A percentile compares a stretch with the other conserved stretches of the same genome.
phyloP scores from a whole-genome alignment of 2,113 vertebrate species.

The Benitochromis conjunctus region DNA sequence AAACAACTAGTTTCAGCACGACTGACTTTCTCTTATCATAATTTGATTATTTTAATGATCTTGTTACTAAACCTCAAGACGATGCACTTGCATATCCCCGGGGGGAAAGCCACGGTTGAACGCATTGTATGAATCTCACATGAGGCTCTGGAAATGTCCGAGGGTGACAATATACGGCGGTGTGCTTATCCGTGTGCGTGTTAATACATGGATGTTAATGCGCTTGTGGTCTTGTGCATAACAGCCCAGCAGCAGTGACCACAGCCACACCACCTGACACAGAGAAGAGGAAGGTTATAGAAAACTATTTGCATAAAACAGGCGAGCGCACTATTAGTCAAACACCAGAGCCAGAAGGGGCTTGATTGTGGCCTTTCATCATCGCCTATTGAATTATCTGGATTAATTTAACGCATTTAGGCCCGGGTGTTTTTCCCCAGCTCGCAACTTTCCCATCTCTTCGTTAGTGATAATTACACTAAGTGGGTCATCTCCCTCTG shows the following conservation, averaged over 20 bases:
- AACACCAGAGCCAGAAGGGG: constrained; percentile 59
- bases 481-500: constrained; percentile 70
- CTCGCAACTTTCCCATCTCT: constrained; percentile 64
- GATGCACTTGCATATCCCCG: constrained; percentile 54
- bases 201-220: constrained; percentile 9
- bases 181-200: constrained; percentile 18
- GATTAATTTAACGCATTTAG: constrained; percentile 76
- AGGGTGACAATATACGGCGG: constrained; percentile 46
- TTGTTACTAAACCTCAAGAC: constrained; percentile 69
- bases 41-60: constrained; percentile 84
- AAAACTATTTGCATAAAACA: constrained; percentile 57
- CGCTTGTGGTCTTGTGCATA: constrained; percentile 1
- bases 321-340: constrained; percentile 62
- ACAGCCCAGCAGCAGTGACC: constrained; percentile 14
- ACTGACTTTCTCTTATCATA: constrained; percentile 74
- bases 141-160: constrained; percentile 53
- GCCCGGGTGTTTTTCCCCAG: constrained; percentile 65
- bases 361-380: constrained; percentile 72
- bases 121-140: constrained; percentile 65
- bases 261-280: constrained; percentile 4
- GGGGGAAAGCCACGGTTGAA: constrained; percentile 61
- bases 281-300: constrained; percentile 45
- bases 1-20: constrained; percentile 69
- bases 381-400: constrained; percentile 72
- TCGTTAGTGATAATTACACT: constrained; percentile 72